A percentile compares a stretch with the other conserved stretches of the same genome.
Evolutionary conservation across 2,888 invertebrate species (phyloP).

Genomic region (Cheilosia urbana): DNA sequence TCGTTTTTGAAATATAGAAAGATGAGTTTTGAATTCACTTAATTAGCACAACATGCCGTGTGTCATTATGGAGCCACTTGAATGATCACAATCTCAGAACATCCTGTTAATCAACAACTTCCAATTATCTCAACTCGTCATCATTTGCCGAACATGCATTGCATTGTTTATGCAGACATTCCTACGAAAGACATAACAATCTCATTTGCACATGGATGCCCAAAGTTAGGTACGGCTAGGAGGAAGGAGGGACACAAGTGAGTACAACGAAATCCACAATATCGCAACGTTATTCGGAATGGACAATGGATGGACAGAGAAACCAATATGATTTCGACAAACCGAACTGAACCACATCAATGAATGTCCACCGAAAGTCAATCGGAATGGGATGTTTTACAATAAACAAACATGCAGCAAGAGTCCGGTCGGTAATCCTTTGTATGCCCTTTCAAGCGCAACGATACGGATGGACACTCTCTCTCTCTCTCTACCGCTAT

Average conservation of each 20-base stretch:
- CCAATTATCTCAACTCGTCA: slow-evolving; percentile 15
- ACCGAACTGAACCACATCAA: slow-evolving; percentile 67
- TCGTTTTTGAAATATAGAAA: background rate
- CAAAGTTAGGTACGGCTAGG: background rate
- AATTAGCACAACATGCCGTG: background rate
- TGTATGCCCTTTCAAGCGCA: slow-evolving; percentile 63
- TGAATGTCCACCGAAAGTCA: slow-evolving; percentile 67
- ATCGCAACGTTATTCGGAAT: slow-evolving; percentile 41
- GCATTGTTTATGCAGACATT: slow-evolving; percentile 10
- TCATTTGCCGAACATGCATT: slow-evolving; percentile 26
- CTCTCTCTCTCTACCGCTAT: slow-evolving; percentile 36
- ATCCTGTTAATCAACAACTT: slow-evolving; percentile 26
- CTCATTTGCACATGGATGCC: background rate
- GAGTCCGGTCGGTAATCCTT: slow-evolving; percentile 60
- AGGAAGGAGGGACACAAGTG: background rate
- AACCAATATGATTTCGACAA: slow-evolving; percentile 65
- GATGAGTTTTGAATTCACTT: background rate
- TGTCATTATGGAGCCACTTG: background rate
- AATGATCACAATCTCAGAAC: background rate
- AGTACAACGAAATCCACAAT: slow-evolving; percentile 18
- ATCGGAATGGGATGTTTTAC: slow-evolving; percentile 74
- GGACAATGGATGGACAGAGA: slow-evolving; percentile 30
- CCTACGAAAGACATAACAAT: slow-evolving; percentile 11
- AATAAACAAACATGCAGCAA: slow-evolving; percentile 66
- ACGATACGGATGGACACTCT: slow-evolving; percentile 67